These are phyloP conservation scores for Squalus acanthias DNA, from an alignment of 2,797 vertebrate species.

Conservation along the genomic window DNA sequence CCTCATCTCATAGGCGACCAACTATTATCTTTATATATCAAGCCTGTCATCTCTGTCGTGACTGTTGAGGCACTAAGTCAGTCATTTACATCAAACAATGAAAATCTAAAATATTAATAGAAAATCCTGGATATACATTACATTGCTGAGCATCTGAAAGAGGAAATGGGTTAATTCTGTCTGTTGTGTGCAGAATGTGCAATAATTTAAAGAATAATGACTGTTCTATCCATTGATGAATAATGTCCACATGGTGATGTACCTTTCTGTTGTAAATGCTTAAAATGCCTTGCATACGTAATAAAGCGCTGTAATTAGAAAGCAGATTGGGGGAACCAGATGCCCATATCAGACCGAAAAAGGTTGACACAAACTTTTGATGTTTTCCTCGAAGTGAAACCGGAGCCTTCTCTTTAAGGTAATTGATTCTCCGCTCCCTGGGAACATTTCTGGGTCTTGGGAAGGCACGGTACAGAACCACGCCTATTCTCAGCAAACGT, in stretches of 20 bases:
- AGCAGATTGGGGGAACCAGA: not conserved
- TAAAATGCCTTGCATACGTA: no score
- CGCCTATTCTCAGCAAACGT: not conserved
- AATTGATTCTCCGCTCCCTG: not conserved
- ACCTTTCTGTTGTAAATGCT: not conserved
- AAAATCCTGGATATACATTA: not conserved
- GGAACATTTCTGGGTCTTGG: not conserved
- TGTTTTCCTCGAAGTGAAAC: not conserved
- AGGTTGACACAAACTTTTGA: not conserved
- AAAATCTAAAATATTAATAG: not conserved
- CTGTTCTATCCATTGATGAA: not conserved
- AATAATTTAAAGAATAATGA: not conserved
- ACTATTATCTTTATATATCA: not conserved
- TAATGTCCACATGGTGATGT: not conserved
- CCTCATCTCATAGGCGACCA: not conserved
- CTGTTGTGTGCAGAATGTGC: not conserved
- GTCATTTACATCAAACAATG: not conserved
- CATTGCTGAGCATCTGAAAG: not conserved
- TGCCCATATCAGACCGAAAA: not conserved
- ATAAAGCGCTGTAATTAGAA: not conserved
- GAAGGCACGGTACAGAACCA: not conserved
- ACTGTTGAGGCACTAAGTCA: not conserved
- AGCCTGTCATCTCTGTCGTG: not conserved
- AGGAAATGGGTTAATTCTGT: not conserved
- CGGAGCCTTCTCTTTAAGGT: not conserved